Evolutionary conservation across 1,140 invertebrate genomes (phyloP).

Genomic region (Armadillidium nasatum): DNA sequence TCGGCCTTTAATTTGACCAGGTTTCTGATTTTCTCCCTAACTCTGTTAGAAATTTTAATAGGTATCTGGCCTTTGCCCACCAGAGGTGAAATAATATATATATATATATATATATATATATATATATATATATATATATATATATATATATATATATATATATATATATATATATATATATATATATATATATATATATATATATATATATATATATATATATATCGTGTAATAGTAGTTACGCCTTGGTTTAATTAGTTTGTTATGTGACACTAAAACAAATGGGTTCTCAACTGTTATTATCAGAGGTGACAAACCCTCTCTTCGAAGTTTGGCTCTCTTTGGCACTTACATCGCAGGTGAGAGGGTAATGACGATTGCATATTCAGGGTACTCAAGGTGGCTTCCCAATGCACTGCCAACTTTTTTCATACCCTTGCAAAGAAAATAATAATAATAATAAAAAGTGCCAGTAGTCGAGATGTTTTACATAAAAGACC

Average conservation of each 20-base stretch:
- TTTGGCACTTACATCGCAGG: background rate
- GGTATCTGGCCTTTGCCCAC: too few species aligned
- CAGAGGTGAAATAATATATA: too few species aligned
- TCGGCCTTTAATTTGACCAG: too few species aligned
- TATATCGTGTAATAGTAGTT: too few species aligned
- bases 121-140: slow-evolving; percentile 16
- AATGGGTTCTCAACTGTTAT: background rate
- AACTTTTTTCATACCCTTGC: background rate
- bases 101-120: background rate
- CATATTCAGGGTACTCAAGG: background rate
- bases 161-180: slow-evolving; percentile 6
- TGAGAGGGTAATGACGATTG: background rate
- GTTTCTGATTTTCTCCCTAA: too few species aligned
- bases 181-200: background rate
- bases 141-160: slow-evolving; percentile 17
- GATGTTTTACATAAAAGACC: too few species aligned
- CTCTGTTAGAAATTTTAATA: too few species aligned
- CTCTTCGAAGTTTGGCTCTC: background rate
- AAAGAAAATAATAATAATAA: too few species aligned
- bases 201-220: too few species aligned
- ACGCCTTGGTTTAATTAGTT: too few species aligned
- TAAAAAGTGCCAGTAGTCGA: too few species aligned
- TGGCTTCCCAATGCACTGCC: background rate
- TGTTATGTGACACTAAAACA: too few species aligned
- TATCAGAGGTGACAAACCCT: background rate